These are phyloP conservation scores for Brenthis ino DNA, from an alignment of 2,888 invertebrate genomes.

Conservation along the genomic window DNA sequence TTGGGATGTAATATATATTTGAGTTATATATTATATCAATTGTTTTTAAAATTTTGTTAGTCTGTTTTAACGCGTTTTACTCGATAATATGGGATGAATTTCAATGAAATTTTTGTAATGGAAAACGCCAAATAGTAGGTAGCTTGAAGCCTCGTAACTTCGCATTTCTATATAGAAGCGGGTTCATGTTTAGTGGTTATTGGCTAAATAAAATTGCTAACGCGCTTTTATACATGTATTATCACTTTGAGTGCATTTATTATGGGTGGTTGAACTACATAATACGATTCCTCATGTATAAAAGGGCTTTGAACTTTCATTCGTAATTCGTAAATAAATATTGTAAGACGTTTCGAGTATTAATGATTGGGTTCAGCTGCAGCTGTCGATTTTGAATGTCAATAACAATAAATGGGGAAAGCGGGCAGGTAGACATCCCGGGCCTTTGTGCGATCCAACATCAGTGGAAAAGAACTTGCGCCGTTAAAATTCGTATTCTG, in stretches of 20 bases:
- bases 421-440: conserved; percentile 58
- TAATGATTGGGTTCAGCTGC: conserved; percentile 42
- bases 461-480: not conserved
- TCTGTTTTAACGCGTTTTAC: too few species aligned
- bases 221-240: too few species aligned
- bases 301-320: conserved; percentile 65
- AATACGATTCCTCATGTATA: not conserved
- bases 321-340: not conserved
- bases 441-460: conserved; percentile 41
- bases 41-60: too few species aligned
- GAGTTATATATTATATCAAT: too few species aligned
- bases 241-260: not conserved
- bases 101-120: too few species aligned
- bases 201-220: too few species aligned
- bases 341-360: conserved; percentile 17
- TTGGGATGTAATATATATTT: too few species aligned
- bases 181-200: too few species aligned
- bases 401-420: conserved; percentile 50
- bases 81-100: too few species aligned
- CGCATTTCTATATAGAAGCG: too few species aligned
- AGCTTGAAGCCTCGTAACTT: too few species aligned
- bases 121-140: too few species aligned
- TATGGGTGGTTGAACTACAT: conserved; percentile 1
- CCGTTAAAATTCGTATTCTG: not conserved
- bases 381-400: conserved; percentile 58